These are phyloP conservation scores for Sesamia nonagrioides DNA, from an alignment of 1,140 invertebrate species.

Conservation along the genomic window DNA sequence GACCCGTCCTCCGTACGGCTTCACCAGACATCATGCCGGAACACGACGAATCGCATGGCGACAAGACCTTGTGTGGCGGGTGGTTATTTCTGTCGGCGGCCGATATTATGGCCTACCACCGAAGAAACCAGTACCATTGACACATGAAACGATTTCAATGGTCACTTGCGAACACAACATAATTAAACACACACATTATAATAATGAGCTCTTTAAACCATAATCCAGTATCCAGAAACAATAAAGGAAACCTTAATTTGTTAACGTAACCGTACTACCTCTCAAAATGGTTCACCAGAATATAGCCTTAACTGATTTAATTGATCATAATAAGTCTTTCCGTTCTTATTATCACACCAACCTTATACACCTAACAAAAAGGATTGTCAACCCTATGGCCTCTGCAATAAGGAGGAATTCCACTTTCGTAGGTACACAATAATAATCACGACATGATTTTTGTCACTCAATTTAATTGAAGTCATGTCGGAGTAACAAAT, in stretches of 20 bases:
- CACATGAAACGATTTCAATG: neutral
- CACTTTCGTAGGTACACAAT: slow-evolving; percentile 40
- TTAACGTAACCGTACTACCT: slow-evolving; percentile 69
- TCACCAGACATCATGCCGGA: too few species aligned
- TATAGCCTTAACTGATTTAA: slow-evolving; percentile 82
- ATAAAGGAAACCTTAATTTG: slow-evolving; percentile 65
- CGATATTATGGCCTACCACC: too few species aligned
- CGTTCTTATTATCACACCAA: slow-evolving; percentile 71
- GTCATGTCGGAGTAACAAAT: slow-evolving; percentile 78
- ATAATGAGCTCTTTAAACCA: slow-evolving; percentile 16
- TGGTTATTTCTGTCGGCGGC: too few species aligned
- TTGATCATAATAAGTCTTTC: slow-evolving; percentile 77
- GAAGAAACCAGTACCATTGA: too few species aligned
- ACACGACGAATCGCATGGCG: too few species aligned
- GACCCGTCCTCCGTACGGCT: too few species aligned
- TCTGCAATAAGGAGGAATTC: slow-evolving; percentile 43
- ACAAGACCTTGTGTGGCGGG: too few species aligned
- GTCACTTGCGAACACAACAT: neutral
- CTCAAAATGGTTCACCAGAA: slow-evolving; percentile 71
- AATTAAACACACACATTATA: neutral
- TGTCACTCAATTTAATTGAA: slow-evolving; percentile 81
- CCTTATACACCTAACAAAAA: neutral
- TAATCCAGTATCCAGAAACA: slow-evolving; percentile 54
- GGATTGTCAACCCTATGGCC: slow-evolving; percentile 3
- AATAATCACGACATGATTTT: slow-evolving; percentile 71